Base-by-base conservation (phyloP, 1,140 invertebrate species). In the Forficula auricularia region DNA sequence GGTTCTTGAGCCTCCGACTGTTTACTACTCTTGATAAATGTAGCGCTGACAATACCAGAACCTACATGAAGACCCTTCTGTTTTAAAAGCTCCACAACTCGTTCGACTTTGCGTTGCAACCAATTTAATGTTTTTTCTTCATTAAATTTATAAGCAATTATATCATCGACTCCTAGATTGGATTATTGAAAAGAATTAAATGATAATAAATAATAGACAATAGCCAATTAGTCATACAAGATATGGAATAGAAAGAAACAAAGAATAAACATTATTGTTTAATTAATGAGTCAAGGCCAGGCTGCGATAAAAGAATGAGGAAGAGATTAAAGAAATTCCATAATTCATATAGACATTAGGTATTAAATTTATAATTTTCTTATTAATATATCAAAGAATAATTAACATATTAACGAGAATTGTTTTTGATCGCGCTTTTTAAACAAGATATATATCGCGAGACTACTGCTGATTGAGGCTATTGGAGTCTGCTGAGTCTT, bases 121-220 rank as follows among this genome's bases (percentile, higher is more conserved):
- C 79, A 84, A n/a, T 59, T 58, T 27, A 83, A 52, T 0, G 77
- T 70, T 54, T 82, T 82, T 33, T 76, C 72, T 54, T 80, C 72
- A 61, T 82, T 83, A 50, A 75, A 84, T 62, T 82, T 81, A 49
- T 74, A 84, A 9, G 79, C 79, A 54, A 69, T 74, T 18, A 80
- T 56, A 22, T 78, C 74, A 48, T 71, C 67, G 49, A 73, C 68
- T 20, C 73, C 75, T 54, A 38, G 9, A 44, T 47, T 20, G 35
- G 30, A 13, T 13, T 19, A n/a, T n/a, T n/a, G n/a, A n/a, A n/a
- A n/a, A n/a, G n/a, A n/a, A 12, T 20, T 35, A 6, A 32, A 41
- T 30, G 12, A 39, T 19, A 19, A 44, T 19, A 20, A 19, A 22
- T 34, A 20, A 3, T 18, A 33, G 2, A n/a, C 2, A 33, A 33